phyloP scores from a whole-genome alignment of 2,888 invertebrate genomes.

The Coelinius sp. region DNA sequence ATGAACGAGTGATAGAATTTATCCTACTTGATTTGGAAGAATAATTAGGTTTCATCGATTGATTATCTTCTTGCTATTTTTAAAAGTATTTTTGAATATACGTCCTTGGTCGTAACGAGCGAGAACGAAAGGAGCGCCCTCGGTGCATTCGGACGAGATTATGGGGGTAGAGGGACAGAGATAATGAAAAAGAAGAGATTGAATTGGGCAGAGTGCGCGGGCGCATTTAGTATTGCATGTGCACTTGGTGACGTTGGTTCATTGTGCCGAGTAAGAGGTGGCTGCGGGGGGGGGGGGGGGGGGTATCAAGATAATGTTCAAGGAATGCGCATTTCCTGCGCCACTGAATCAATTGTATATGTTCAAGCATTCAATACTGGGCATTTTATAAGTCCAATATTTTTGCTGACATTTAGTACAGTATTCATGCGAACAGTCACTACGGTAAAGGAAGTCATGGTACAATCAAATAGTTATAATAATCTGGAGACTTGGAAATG shows the following conservation, averaged over 20 bases:
- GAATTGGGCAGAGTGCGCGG: conserved; percentile 36
- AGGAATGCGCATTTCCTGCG: conserved; percentile 48
- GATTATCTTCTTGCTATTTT: too few species aligned
- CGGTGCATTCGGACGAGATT: conserved; percentile 23
- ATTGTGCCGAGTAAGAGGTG: background rate
- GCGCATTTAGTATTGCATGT: conserved; percentile 18
- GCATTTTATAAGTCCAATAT: conserved; percentile 61
- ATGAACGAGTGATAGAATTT: background rate
- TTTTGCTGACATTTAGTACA: conserved; percentile 66
- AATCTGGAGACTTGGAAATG: conserved; percentile 60
- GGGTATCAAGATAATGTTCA: conserved; percentile 38
- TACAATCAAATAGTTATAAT: conserved; percentile 68
- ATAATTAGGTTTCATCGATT: background rate
- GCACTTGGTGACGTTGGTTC: background rate
- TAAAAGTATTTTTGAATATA: conserved; percentile 46
- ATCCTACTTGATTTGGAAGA: background rate
- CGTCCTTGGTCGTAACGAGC: conserved; percentile 49
- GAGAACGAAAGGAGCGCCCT: conserved; percentile 45
- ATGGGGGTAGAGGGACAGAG: conserved; percentile 6
- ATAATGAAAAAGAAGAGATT: conserved; percentile 17
- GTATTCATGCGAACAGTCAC: conserved; percentile 57
- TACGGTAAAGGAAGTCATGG: conserved; percentile 68
- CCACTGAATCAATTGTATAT: conserved; percentile 46
- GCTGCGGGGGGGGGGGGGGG: background rate
- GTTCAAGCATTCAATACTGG: conserved; percentile 36